These are phyloP conservation scores for Drosophila emarginata DNA, from an alignment of 2,888 invertebrate species.

Conservation along the genomic window DNA sequence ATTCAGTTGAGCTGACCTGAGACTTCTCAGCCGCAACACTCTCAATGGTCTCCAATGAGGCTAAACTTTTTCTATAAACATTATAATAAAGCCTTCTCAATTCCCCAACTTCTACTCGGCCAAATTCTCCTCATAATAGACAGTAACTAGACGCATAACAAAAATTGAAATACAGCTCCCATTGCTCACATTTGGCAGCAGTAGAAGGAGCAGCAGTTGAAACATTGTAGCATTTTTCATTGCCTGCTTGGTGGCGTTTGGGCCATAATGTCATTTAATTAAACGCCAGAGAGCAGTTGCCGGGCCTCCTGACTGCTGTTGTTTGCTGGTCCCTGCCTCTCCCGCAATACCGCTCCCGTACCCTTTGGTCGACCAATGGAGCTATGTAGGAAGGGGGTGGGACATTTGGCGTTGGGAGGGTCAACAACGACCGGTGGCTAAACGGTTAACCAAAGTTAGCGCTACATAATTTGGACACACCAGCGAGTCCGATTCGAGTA, in stretches of 20 bases:
- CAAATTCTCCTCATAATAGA: constrained; percentile 33
- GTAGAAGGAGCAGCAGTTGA: constrained; percentile 23
- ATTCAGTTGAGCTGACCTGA: neutral
- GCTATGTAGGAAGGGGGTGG: neutral
- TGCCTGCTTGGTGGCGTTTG: constrained; percentile 64
- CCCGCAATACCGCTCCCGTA: too few relatives aligned
- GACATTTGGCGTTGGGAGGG: constrained; percentile 35
- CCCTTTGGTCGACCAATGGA: neutral
- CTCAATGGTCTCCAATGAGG: constrained; percentile 22
- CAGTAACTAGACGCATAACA: constrained; percentile 49
- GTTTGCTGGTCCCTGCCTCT: constrained; percentile 21
- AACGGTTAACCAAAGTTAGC: constrained; percentile 72
- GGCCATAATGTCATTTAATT: constrained; percentile 78
- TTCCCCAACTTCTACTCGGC: neutral
- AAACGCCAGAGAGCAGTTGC: constrained; percentile 76
- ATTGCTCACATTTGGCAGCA: constrained; percentile 58
- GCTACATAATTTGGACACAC: constrained; percentile 46
- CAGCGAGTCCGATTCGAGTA: neutral
- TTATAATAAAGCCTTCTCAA: constrained; percentile 32
- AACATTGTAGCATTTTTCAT: constrained; percentile 61
- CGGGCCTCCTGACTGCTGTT: constrained; percentile 38
- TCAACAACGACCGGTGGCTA: constrained; percentile 57
- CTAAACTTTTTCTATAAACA: constrained; percentile 36
- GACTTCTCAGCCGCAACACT: neutral
- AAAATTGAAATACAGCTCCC: constrained; percentile 73